Conservation (phyloP, 2,113 vertebrate genomes). For the Perca schrenkii region DNA sequence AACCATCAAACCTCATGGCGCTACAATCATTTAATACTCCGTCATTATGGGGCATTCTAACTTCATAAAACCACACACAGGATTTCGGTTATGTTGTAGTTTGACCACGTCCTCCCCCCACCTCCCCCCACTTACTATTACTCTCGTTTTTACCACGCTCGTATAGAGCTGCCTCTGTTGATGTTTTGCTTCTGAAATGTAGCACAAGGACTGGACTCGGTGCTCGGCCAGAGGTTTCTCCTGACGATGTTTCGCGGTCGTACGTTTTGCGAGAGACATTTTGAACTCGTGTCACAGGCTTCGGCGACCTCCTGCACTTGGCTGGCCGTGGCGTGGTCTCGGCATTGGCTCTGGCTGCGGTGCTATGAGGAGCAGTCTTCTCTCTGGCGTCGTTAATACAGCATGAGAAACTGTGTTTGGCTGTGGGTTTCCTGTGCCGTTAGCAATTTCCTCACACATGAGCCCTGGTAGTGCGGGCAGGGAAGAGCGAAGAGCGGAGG, state of each 20-base stretch:
- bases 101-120: constrained; percentile 41
- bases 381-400: constrained; percentile 66
- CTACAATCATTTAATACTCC: constrained; percentile 79
- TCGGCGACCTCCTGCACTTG: constrained; percentile 60
- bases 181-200: constrained; percentile 52
- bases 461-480: constrained; percentile 38
- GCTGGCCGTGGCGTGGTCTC: constrained; percentile 47
- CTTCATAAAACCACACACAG: constrained; percentile 80
- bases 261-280: constrained; percentile 31
- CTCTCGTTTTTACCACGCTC: constrained; percentile 38
- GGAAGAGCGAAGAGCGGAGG: constrained; percentile 18
- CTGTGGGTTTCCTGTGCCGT: constrained; percentile 75
- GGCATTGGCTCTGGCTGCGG: constrained; percentile 39
- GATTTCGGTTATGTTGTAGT: constrained; percentile 76
- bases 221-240: constrained; percentile 11
- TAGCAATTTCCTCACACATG: constrained; percentile 74
- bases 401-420: constrained; percentile 74
- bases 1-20: constrained; percentile 75
- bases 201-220: constrained; percentile 9
- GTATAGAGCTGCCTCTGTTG: constrained; percentile 44
- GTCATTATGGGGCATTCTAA: constrained; percentile 77
- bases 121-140: constrained; percentile 30
- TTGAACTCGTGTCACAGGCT: not conserved
- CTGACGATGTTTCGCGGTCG: not conserved
- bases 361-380: constrained; percentile 47